These are phyloP conservation scores for Liasis olivaceus DNA, from an alignment of 2,797 vertebrate species.

Conservation along the genomic window DNA sequence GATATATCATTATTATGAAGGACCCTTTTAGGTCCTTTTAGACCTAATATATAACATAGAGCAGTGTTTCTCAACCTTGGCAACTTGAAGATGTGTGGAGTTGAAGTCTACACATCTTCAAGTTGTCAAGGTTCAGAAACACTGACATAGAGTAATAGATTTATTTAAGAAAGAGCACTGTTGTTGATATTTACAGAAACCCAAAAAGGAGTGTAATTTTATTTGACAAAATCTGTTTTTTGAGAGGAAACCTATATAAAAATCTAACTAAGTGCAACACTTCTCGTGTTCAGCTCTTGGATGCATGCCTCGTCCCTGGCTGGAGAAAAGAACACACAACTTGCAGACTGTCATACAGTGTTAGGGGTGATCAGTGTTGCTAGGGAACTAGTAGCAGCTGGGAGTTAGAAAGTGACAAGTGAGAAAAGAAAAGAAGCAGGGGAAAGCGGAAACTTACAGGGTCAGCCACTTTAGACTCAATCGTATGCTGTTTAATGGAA, in stretches of 20 bases:
- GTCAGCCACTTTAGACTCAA: neutral
- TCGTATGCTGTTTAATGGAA: neutral
- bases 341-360: neutral
- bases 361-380: slow-evolving; percentile 14
- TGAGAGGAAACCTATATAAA: neutral
- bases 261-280: neutral
- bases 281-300: neutral
- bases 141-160: neutral
- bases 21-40: neutral
- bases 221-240: neutral
- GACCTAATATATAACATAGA: neutral
- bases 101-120: no score
- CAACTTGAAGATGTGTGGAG: no score
- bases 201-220: neutral
- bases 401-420: slow-evolving; percentile 24
- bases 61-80: no score
- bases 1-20: neutral
- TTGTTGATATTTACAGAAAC: neutral
- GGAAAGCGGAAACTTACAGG: slow-evolving; percentile 1
- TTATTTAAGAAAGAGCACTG: neutral
- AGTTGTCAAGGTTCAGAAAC: no score
- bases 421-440: slow-evolving; percentile 10
- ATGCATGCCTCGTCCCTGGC: neutral
- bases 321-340: neutral
- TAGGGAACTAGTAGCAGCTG: slow-evolving; percentile 12